phyloP scores from a whole-genome alignment of 2,888 invertebrate genomes.

The Luffia ferchaultella region DNA sequence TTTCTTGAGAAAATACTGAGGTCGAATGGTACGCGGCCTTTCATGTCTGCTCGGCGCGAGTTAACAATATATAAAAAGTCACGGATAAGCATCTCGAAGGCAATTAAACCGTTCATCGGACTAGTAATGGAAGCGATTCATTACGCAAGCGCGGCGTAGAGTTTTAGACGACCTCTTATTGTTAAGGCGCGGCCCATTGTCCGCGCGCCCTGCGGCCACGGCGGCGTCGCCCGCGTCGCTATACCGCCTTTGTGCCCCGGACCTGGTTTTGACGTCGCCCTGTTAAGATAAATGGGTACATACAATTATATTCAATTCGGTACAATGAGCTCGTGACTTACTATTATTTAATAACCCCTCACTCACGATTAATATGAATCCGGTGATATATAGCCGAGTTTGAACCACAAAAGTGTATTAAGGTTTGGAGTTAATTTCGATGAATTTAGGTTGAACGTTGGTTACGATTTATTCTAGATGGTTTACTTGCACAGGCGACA shows the following conservation, averaged over 20 bases:
- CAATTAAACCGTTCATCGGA: constrained; percentile 14
- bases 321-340: constrained; percentile 25
- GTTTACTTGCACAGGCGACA: too few species aligned
- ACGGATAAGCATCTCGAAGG: constrained; percentile 10
- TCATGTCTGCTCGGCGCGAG: not conserved
- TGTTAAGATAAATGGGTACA: constrained; percentile 48
- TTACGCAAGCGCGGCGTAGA: constrained; percentile 25
- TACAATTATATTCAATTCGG: constrained; percentile 42
- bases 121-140: constrained; percentile 24
- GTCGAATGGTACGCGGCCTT: not conserved
- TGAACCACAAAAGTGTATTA: not conserved
- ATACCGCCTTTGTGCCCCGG: constrained; percentile 39
- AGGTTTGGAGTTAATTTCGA: too few species aligned
- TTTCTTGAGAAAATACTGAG: too few species aligned
- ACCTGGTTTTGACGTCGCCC: constrained; percentile 43
- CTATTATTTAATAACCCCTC: constrained; percentile 21
- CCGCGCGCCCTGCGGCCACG: constrained; percentile 26
- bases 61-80: constrained; percentile 3
- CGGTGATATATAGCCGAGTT: not conserved
- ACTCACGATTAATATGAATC: not conserved
- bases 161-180: constrained; percentile 33
- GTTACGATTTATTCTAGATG: too few species aligned
- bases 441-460: too few species aligned
- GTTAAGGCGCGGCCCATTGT: constrained; percentile 29
- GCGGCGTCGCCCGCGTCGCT: constrained; percentile 28